Evolutionary conservation across 2,113 vertebrate genomes (phyloP).

Genomic region (Ancistrus triradiatus): DNA sequence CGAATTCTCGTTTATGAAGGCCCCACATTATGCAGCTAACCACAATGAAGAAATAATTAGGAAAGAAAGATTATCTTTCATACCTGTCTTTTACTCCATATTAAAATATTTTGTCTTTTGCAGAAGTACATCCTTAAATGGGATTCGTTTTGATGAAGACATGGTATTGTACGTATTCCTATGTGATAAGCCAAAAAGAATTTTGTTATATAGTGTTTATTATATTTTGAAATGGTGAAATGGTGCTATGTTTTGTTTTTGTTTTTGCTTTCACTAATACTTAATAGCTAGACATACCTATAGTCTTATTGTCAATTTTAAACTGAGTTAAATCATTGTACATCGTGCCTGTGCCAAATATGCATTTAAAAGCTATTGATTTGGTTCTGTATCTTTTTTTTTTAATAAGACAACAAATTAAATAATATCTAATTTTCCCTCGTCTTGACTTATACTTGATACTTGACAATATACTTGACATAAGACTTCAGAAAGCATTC

Average conservation of each 20-base stretch:
- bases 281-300: constrained; percentile 51
- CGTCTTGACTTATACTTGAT: constrained; percentile 17
- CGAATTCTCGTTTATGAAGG: constrained; percentile 64
- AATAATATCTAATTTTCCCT: constrained; percentile 14
- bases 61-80: constrained; percentile 7
- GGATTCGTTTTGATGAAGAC: constrained; percentile 37
- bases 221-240: constrained; percentile 49
- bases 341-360: constrained; percentile 42
- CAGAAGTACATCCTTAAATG: constrained; percentile 45
- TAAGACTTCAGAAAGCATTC: constrained; percentile 11
- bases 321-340: constrained; percentile 23
- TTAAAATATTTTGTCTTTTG: constrained; percentile 45
- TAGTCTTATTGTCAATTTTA: constrained; percentile 26
- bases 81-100: constrained; percentile 34
- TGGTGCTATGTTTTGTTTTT: constrained; percentile 73
- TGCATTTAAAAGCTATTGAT: constrained; percentile 16
- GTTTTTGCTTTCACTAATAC: constrained; percentile 59
- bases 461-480: too few species aligned
- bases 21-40: constrained; percentile 20
- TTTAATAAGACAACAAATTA: constrained; percentile 28
- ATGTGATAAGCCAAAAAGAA: constrained; percentile 61
- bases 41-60: constrained; percentile 24
- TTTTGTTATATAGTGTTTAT: constrained; percentile 45
- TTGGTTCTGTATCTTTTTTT: constrained; percentile 39
- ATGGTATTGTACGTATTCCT: constrained; percentile 49